Percentiles rank a stretch among this genome's conserved stretches.
phyloP scores from a whole-genome alignment of 2,113 vertebrate species.

The Sinocyclocheilus anshuiensis region DNA sequence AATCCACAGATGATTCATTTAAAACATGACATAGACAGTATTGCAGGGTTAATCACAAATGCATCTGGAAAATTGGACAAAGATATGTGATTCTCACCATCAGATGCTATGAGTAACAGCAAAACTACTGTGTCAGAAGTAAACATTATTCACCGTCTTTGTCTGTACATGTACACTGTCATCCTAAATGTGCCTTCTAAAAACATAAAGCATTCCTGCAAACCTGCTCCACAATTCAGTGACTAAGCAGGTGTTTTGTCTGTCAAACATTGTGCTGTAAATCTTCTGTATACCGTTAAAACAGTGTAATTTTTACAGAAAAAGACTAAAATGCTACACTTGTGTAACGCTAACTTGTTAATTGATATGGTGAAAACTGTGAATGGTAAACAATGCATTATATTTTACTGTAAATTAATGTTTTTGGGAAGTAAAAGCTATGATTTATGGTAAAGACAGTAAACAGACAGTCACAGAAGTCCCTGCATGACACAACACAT shows the following conservation, averaged over 20 bases:
- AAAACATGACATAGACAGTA: not conserved
- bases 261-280: not conserved
- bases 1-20: not conserved
- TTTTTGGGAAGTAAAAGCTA: not conserved
- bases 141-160: too few relatives aligned
- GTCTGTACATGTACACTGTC: not conserved
- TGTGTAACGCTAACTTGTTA: too few relatives aligned
- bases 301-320: not conserved
- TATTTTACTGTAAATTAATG: not conserved
- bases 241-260: too few relatives aligned
- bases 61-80: not conserved
- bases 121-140: too few relatives aligned
- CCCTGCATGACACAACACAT: not conserved
- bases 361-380: too few relatives aligned
- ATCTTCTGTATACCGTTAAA: not conserved
- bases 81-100: not conserved
- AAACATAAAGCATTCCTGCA: not conserved
- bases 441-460: not conserved
- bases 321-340: too few relatives aligned
- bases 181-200: not conserved
- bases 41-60: not conserved
- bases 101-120: not conserved
- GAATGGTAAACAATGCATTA: too few relatives aligned
- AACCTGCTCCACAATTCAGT: not conserved
- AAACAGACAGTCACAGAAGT: not conserved